These are phyloP conservation scores for Daubentonia madagascariensis DNA, from an alignment of 2,113 vertebrate species.

Conservation along the genomic window DNA sequence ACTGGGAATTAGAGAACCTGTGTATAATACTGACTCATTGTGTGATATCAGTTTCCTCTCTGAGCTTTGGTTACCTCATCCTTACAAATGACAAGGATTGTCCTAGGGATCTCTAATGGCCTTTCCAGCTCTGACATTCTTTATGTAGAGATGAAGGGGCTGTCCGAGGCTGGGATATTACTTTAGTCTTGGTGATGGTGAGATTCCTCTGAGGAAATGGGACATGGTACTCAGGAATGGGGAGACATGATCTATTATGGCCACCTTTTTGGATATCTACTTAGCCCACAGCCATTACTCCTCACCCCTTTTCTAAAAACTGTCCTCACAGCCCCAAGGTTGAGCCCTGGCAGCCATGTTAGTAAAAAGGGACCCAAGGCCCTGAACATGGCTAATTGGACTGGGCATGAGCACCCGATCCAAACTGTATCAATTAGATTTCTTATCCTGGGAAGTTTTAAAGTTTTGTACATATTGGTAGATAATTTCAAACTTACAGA, in stretches of 20 bases:
- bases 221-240: neutral
- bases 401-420: neutral
- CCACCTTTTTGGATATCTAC: neutral
- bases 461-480: neutral
- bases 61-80: neutral
- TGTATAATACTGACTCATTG: neutral
- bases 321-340: too few relatives aligned
- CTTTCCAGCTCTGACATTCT: neutral
- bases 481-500: neutral
- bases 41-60: neutral
- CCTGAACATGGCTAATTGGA: neutral
- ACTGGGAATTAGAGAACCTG: neutral
- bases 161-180: neutral
- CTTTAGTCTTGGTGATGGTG: neutral
- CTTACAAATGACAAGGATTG: neutral
- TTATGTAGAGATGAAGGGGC: neutral
- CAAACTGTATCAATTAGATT: neutral
- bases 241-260: neutral
- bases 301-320: neutral
- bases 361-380: neutral
- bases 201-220: too few relatives aligned
- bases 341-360: neutral
- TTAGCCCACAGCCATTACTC: neutral
- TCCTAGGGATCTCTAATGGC: neutral
- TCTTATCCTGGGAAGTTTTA: neutral